Evolutionary conservation across 2,113 vertebrate genomes (phyloP).

Genomic region (Nesogale talazaci): DNA sequence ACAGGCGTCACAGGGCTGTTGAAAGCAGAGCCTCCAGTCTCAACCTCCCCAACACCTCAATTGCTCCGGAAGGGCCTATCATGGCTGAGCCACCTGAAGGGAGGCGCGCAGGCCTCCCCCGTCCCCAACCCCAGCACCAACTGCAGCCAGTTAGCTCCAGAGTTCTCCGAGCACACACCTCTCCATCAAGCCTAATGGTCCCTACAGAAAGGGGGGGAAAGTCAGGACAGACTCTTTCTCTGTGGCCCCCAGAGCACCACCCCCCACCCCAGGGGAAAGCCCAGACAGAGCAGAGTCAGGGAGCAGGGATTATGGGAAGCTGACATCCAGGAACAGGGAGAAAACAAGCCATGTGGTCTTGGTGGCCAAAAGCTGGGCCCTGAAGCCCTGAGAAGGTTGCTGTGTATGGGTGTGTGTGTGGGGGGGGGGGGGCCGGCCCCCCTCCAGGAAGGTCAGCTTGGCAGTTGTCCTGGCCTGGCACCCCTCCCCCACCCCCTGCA

Average conservation of each 20-base stretch:
- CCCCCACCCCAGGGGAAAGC: too few relatives aligned
- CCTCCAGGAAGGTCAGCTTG: conserved; percentile 45
- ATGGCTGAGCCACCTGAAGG: neutral
- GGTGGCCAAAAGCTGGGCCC: conserved; percentile 15
- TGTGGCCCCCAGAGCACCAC: neutral
- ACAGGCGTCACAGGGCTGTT: neutral
- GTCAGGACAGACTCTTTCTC: neutral
- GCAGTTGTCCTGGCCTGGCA: conserved; percentile 33
- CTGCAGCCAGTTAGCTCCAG: neutral
- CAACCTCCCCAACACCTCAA: neutral
- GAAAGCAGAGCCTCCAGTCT: neutral
- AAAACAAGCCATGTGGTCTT: conserved; percentile 12
- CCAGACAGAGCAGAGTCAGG: conserved; percentile 13
- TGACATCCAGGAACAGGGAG: conserved; percentile 46
- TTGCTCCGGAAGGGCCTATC: neutral
- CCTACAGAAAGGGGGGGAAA: neutral
- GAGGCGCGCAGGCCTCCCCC: neutral
- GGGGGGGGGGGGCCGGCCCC: neutral
- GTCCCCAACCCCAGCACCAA: neutral
- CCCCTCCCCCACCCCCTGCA: conserved; percentile 24
- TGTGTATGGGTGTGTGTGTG: neutral
- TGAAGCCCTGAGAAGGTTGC: conserved; percentile 49
- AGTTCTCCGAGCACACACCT: neutral
- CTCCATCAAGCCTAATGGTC: neutral
- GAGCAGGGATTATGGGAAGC: neutral